Evolutionary conservation across 1,140 invertebrate species (phyloP).

Genomic region (Zaprionus camerounensis): DNA sequence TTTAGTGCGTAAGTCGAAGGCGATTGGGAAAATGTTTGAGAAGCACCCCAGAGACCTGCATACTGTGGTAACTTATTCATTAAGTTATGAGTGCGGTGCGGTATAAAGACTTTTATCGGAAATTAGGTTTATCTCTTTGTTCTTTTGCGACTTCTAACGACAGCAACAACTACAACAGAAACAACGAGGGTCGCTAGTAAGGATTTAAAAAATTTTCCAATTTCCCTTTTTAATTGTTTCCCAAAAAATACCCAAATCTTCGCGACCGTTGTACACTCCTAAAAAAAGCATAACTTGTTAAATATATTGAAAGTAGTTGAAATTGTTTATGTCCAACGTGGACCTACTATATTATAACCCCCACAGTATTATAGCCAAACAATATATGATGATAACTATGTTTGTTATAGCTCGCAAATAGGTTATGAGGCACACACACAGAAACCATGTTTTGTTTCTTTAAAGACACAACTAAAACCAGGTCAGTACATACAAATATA

Average conservation of each 20-base stretch:
- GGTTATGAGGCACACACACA: slow-evolving; percentile 30
- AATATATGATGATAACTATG: slow-evolving; percentile 20
- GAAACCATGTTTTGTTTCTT: not conserved
- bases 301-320: slow-evolving; percentile 25
- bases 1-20: slow-evolving; percentile 26
- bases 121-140: slow-evolving; percentile 39
- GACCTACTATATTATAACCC: slow-evolving; percentile 35
- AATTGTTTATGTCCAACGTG: slow-evolving; percentile 35
- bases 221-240: not conserved
- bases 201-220: not conserved
- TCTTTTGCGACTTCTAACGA: slow-evolving; percentile 37
- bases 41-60: too few species aligned
- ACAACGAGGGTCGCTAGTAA: slow-evolving; percentile 13
- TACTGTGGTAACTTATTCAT: too few species aligned
- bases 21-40: not conserved
- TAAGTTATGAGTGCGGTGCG: too few species aligned
- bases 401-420: slow-evolving; percentile 23
- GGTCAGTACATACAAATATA: not conserved
- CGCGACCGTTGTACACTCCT: not conserved
- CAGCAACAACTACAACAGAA: slow-evolving; percentile 3
- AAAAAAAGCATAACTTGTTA: slow-evolving; percentile 12
- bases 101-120: slow-evolving; percentile 27
- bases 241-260: not conserved
- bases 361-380: slow-evolving; percentile 47
- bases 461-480: not conserved